Conservation (phyloP, 2,797 vertebrate genomes). For the Macropus fuliginosus region DNA sequence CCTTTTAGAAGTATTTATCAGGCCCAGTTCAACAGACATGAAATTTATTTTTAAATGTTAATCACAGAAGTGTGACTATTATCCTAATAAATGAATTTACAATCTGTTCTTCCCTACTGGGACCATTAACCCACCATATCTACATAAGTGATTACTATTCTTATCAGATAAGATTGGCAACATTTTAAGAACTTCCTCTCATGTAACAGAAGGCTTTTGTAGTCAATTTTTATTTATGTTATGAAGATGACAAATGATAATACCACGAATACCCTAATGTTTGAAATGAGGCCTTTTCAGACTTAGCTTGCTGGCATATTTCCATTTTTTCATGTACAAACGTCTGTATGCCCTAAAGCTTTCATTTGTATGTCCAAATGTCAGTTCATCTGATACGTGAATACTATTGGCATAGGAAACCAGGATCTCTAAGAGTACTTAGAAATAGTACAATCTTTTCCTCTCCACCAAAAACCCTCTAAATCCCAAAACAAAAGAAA, state of each 20-base stretch:
- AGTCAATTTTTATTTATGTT: conserved; percentile 20
- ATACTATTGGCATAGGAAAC: conserved; percentile 11
- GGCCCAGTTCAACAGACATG: not conserved
- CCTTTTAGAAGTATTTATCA: not conserved
- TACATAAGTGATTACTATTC: not conserved
- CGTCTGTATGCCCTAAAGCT: conserved; percentile 15
- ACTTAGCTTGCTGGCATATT: conserved; percentile 13
- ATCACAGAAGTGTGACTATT: conserved; percentile 32
- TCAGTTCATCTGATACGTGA: conserved; percentile 5
- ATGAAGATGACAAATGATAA: conserved; percentile 26
- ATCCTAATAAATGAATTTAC: conserved; percentile 25
- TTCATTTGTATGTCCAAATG: conserved; percentile 26
- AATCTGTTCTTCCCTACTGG: not conserved
- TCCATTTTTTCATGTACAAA: conserved; percentile 32
- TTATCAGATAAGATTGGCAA: not conserved
- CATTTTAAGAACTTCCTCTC: not conserved
- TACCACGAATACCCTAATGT: not conserved
- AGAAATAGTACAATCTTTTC: not conserved
- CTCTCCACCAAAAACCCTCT: not conserved
- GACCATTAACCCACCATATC: not conserved
- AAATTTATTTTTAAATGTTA: conserved; percentile 34
- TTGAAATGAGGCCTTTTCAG: conserved; percentile 25
- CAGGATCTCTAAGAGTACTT: not conserved
- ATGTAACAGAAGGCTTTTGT: not conserved
- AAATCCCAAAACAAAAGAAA: not conserved